Percentiles rank a stretch among this genome's conserved stretches.
phyloP scores from a whole-genome alignment of 2,797 vertebrate species.

The Hybognathus amarus region DNA sequence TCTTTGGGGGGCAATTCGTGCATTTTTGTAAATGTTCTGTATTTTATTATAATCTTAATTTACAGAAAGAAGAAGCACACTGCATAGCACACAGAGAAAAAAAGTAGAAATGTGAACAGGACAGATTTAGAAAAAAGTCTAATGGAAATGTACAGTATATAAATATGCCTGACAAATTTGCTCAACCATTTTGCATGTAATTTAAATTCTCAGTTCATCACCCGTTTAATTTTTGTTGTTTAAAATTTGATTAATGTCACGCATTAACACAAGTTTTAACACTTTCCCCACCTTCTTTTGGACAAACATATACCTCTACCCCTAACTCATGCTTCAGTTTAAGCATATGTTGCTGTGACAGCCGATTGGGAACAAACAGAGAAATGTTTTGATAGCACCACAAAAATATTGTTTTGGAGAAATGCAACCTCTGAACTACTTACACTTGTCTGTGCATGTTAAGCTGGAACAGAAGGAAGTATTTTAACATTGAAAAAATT shows the following conservation, averaged over 20 bases:
- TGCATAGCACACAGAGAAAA: too few relatives aligned
- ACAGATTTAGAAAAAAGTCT: too few relatives aligned
- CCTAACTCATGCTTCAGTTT: background rate
- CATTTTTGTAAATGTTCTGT: background rate
- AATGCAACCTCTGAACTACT: background rate
- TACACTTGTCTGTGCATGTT: background rate
- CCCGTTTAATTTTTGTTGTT: background rate
- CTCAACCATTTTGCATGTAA: too few relatives aligned
- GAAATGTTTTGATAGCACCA: background rate
- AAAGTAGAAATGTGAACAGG: too few relatives aligned
- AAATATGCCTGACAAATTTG: too few relatives aligned
- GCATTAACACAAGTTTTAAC: background rate
- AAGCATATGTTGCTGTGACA: background rate
- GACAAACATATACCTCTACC: background rate
- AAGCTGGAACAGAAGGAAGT: background rate
- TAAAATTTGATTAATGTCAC: background rate
- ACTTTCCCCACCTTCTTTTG: background rate
- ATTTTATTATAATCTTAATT: too few relatives aligned
- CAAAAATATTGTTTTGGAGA: background rate
- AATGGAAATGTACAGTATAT: too few relatives aligned
- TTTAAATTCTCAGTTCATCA: too few relatives aligned
- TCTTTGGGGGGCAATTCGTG: background rate
- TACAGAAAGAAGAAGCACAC: too few relatives aligned
- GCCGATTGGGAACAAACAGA: background rate
- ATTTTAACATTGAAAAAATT: background rate